Base-by-base conservation (phyloP, 2,797 vertebrate species). In the Gambelia wislizenii region DNA sequence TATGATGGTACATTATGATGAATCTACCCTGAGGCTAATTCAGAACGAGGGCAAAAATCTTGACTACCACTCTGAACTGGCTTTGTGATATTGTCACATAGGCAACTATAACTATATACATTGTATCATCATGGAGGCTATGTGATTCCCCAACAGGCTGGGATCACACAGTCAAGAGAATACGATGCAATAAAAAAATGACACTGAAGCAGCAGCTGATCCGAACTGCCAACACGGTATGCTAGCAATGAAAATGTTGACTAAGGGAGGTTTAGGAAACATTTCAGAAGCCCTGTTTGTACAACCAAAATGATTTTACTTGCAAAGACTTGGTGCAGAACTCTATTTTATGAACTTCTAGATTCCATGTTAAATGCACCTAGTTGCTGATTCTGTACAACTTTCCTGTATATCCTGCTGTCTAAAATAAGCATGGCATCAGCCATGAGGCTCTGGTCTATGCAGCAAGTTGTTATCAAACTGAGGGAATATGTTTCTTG, bases 261-360 rank as follows among this genome's bases (percentile, higher is more conserved):
- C 25, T 13, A 47, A 42, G 13, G 10, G 6, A 83, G 27, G 3
- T 67, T 44, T n/a, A 56, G 18, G 22, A 20, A 80, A 56, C 8
- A 80, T 80, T 77, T 77, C 12, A 52, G 44, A 70, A 49, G 33
- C 36, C 22, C 47, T 70, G 69, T 87, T 72, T 87, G 39, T 7
- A 74, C 39, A 61, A 22, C 36, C n/a, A 39, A 67, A 49, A 61
- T 36, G 22, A 33, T 13, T 76, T 44, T 44, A 44, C 39, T 67
- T 79, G 76, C 52, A 74, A 87, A 74, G 3, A 74, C 59, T 87
- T 74, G 52, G 52, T 74, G 52, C 69, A 54, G 69, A n/a, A 52
- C 8, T 61, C 22, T 14, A 74, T 54, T 70, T 69, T 25, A n/a
- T 47, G 4, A 85, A 75, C 36, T 18, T 59, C 8, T 36, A n/a